phyloP scores from a whole-genome alignment of 1,140 invertebrate species.

The Pissodes strobi region DNA sequence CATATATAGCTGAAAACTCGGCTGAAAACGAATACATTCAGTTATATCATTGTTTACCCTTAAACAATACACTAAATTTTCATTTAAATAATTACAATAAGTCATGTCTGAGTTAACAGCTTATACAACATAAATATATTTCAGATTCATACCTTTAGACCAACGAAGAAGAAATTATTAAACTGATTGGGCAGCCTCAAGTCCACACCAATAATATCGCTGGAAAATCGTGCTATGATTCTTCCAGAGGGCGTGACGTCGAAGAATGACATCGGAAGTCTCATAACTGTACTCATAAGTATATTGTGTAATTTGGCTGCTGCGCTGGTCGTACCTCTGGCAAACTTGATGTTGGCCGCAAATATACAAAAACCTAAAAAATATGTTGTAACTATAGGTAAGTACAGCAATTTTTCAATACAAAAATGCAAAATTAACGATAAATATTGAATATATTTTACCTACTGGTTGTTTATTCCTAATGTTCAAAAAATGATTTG shows the following conservation, averaged over 20 bases:
- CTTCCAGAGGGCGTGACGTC: constrained; percentile 72
- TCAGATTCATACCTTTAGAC: constrained; percentile 23
- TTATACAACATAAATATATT: too few relatives aligned
- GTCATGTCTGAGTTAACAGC: too few relatives aligned
- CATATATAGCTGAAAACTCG: too few relatives aligned
- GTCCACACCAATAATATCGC: constrained; percentile 33
- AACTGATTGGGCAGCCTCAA: constrained; percentile 23
- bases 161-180: constrained; percentile 8
- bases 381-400: constrained; percentile 1
- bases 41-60: too few relatives aligned
- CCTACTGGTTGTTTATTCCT: too few relatives aligned
- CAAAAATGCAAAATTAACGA: too few relatives aligned
- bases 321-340: constrained; percentile 60
- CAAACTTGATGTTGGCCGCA: constrained; percentile 19
- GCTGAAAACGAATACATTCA: too few relatives aligned
- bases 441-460: too few relatives aligned
- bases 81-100: too few relatives aligned
- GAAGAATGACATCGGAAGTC: constrained; percentile 72
- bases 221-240: constrained; percentile 68
- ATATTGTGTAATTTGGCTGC: constrained; percentile 61
- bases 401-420: background rate
- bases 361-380: constrained; percentile 35
- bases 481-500: too few relatives aligned
- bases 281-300: constrained; percentile 67
- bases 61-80: too few relatives aligned